Evolutionary conservation across 2,113 vertebrate genomes (phyloP), one percentile per base, ranked within the genome.

Genomic region (Clupea harengus): DNA sequence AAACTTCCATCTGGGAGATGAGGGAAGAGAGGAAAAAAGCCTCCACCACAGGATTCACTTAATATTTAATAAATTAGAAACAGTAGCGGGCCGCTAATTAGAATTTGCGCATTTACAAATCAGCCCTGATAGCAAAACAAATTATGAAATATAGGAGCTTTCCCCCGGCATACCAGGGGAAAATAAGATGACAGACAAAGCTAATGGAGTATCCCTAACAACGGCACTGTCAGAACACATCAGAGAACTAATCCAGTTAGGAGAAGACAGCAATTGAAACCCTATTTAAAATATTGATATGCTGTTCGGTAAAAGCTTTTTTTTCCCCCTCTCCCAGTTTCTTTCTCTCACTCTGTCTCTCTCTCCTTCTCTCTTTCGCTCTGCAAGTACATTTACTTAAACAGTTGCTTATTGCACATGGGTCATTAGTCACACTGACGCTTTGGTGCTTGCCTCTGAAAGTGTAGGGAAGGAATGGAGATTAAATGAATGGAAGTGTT

Each of bases 51-150:
- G 96, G 97, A 98, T 96, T 96, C 94, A 96, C 97, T 99, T 97
- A 98, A 98, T 97, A 97, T 97, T 98, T 98, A 98, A 98, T 97
- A 97, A 93, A 95, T 95, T 94, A 94, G 96, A 97, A 97, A 96
- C 96, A 96, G 96, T 97, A 94, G 97, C 96, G 94, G 94, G 87
- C 92, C 96, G 96, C 96, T 98, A 99, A 99, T 99, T 99, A 98
- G 97, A 99, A 98, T 98, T 96, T 99, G 97, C 97, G 97, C 97
- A 96, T 98, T 99, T 98, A 97, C 97, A 99, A 99, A 99, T 99
- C 97, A 97, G 95, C 97, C 96, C 96, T 98, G 98, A 99, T 98
- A 96, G 97, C 97, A 97, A 97, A 98, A 97, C 97, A 99, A 99
- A 99, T 99, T 97, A 98, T 99, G 97, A 99, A 99, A 99, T 99